Conservation (phyloP, 1,140 invertebrate genomes). For the Antheraea mylitta region DNA sequence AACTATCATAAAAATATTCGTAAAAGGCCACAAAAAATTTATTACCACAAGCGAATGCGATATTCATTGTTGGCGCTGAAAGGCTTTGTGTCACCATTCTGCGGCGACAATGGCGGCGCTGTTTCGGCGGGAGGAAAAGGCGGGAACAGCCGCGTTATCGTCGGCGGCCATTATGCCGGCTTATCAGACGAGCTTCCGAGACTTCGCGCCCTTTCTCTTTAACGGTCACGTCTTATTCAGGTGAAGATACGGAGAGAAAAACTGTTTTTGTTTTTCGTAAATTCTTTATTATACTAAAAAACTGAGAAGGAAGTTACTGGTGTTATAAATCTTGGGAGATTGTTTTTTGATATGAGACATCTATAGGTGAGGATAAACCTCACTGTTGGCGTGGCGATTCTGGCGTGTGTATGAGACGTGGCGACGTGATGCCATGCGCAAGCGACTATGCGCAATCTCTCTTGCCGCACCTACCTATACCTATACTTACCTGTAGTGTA, state of each 20-base stretch:
- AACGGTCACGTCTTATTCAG: slow-evolving; percentile 72
- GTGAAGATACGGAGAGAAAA: slow-evolving; percentile 7
- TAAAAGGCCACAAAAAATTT: slow-evolving; percentile 36
- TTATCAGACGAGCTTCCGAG: slow-evolving; percentile 75
- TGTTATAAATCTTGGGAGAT: no score
- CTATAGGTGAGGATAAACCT: no score
- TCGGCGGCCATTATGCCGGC: slow-evolving; percentile 73
- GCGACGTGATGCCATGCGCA: no score
- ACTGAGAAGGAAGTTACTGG: no score
- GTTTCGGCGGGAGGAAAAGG: slow-evolving; percentile 74
- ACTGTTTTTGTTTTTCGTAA: neutral
- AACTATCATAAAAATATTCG: slow-evolving; percentile 25
- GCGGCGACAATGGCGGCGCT: slow-evolving; percentile 58
- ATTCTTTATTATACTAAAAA: neutral
- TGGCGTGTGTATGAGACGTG: no score
- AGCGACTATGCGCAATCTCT: no score
- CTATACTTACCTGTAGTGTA: no score
- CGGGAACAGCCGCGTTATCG: slow-evolving; percentile 67
- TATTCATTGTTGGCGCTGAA: slow-evolving; percentile 24
- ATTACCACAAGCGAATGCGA: slow-evolving; percentile 36
- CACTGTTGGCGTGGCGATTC: no score
- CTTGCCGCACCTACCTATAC: no score
- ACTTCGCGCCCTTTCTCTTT: slow-evolving; percentile 70
- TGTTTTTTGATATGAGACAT: no score
- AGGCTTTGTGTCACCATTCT: slow-evolving; percentile 63